Evolutionary conservation across 2,888 invertebrate species (phyloP).

Genomic region (Cenopis cana): DNA sequence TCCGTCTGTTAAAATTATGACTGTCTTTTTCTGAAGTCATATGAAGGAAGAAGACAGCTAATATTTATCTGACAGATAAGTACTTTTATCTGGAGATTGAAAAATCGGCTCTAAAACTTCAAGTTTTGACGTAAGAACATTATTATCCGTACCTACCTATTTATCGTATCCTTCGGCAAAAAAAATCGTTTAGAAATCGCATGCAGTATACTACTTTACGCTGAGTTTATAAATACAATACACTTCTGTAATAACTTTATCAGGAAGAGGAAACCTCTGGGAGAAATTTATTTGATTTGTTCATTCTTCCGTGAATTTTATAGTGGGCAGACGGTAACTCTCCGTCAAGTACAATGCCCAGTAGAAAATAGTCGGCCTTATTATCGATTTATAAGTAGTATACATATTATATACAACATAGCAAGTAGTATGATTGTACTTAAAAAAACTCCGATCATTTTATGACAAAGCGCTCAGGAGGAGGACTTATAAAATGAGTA

Average conservation of each 20-base stretch:
- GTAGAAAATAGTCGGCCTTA: background rate
- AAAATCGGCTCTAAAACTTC: no score
- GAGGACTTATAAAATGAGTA: background rate
- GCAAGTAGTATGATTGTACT: background rate
- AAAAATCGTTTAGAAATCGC: background rate
- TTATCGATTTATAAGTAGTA: background rate
- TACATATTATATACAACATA: background rate
- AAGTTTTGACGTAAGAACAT: conserved; percentile 27
- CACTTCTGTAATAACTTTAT: conserved; percentile 23
- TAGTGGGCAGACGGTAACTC: conserved; percentile 45
- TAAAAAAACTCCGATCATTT: background rate
- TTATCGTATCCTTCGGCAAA: background rate
- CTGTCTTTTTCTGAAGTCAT: no score
- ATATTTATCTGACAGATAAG: no score
- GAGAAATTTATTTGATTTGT: conserved; percentile 38
- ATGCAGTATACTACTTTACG: conserved; percentile 3
- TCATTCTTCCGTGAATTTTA: conserved; percentile 23
- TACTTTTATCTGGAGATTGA: no score
- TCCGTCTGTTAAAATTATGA: no score
- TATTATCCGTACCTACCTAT: no score
- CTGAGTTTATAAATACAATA: conserved; percentile 21
- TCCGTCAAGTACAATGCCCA: conserved; percentile 44
- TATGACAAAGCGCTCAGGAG: background rate
- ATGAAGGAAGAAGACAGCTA: no score
- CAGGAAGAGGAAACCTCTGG: conserved; percentile 25